phyloP scores from a whole-genome alignment of 2,113 vertebrate species.

The Protobothrops flavoviridis region DNA sequence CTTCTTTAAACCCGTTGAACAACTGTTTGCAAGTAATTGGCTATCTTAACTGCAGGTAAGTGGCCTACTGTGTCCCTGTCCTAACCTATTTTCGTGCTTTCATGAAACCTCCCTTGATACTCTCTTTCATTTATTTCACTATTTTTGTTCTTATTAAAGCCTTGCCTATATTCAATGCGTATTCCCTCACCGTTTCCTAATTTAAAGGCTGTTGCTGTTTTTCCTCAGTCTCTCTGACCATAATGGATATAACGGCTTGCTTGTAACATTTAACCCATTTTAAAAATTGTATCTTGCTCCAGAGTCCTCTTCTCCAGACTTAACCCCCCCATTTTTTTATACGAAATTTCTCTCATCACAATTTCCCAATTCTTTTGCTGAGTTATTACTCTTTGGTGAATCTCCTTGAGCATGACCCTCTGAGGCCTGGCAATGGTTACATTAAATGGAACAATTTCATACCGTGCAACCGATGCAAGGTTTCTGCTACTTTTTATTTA shows the following conservation, averaged over 20 bases:
- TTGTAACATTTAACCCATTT: neutral
- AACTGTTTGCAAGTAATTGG: slow-evolving; percentile 12
- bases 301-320: neutral
- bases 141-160: slow-evolving; percentile 28
- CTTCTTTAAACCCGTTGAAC: slow-evolving; percentile 11
- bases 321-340: neutral
- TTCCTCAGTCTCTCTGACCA: neutral
- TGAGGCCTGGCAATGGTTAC: neutral
- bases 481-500: neutral
- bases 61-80: slow-evolving; percentile 18
- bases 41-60: slow-evolving; percentile 19
- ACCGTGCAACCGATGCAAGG: neutral
- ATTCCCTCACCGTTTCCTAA: slow-evolving; percentile 3
- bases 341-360: neutral
- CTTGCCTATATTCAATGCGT: slow-evolving; percentile 1
- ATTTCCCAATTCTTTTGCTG: neutral
- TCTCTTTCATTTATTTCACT: slow-evolving; percentile 25
- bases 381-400: neutral
- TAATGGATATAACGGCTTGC: slow-evolving; percentile 3
- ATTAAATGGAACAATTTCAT: neutral
- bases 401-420: neutral
- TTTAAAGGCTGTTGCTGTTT: slow-evolving; percentile 16
- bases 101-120: slow-evolving; percentile 23
- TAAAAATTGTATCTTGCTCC: neutral
- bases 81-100: slow-evolving; percentile 22